Evolutionary conservation across 2,888 invertebrate genomes (phyloP).

Genomic region (Dastarcus helophoroides): DNA sequence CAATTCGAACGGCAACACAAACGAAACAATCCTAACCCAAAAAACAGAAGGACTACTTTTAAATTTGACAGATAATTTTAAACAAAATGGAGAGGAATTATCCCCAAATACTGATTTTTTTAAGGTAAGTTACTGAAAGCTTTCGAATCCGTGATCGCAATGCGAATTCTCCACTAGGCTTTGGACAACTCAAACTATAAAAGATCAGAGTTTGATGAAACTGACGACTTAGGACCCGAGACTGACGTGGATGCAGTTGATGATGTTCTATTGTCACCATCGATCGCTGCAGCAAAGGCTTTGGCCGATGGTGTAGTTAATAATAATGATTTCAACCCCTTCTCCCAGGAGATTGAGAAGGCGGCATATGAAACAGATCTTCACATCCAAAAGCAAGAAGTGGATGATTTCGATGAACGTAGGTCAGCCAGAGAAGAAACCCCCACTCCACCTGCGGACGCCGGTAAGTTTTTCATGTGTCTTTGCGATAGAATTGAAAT

Average conservation of each 20-base stretch:
- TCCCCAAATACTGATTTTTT: constrained; percentile 12
- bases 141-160: constrained; percentile 13
- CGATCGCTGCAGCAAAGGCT: constrained; percentile 28
- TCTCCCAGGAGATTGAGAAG: constrained; percentile 25
- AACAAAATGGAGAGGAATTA: constrained; percentile 25
- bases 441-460: constrained; percentile 48
- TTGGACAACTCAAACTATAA: constrained; percentile 25
- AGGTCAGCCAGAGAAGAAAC: constrained; percentile 38
- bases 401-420: constrained; percentile 22
- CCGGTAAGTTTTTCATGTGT: constrained; percentile 40
- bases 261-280: constrained; percentile 35
- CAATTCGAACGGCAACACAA: constrained; percentile 29
- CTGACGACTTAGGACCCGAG: constrained; percentile 54
- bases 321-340: constrained; percentile 27
- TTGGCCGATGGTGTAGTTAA: constrained; percentile 29
- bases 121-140: constrained; percentile 15
- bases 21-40: constrained; percentile 15
- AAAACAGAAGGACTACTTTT: constrained; percentile 25
- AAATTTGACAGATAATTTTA: constrained; percentile 27
- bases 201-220: constrained; percentile 34
- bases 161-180: constrained; percentile 19
- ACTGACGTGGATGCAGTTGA: constrained; percentile 61
- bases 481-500: too few species aligned
- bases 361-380: constrained; percentile 24
- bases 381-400: constrained; percentile 22